Evolutionary conservation across 2,113 vertebrate genomes (phyloP).

Genomic region (Fregata magnificens): DNA sequence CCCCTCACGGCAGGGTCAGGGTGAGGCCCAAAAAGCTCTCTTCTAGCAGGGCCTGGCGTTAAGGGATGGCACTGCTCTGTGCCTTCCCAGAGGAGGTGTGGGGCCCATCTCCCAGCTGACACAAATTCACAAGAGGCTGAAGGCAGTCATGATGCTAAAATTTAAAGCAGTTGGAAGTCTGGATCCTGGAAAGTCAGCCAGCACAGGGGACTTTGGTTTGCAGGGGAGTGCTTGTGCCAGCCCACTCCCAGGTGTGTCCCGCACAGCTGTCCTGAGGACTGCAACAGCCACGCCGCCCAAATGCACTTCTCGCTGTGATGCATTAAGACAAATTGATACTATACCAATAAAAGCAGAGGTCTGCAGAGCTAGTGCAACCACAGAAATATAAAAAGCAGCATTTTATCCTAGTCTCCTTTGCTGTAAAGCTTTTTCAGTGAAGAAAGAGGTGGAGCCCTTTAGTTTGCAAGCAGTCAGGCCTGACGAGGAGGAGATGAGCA

Average conservation of each 20-base stretch:
- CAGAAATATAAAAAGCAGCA: not conserved
- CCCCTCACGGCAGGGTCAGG: accelerated
- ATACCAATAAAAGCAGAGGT: not conserved
- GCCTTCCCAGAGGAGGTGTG: accelerated
- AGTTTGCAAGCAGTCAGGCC: not conserved
- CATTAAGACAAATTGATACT: not conserved
- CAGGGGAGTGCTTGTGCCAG: no score
- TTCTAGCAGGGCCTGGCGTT: accelerated
- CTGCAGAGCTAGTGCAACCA: not conserved
- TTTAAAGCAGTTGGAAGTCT: not conserved
- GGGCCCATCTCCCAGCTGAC: accelerated
- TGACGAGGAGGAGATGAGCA: not conserved
- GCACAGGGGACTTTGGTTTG: not conserved
- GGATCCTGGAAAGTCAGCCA: not conserved
- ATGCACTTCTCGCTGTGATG: not conserved
- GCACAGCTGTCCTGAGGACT: no score
- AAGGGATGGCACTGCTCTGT: not conserved
- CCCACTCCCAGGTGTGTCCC: not conserved
- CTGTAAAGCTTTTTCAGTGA: not conserved
- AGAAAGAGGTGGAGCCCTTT: not conserved
- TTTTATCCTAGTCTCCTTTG: not conserved
- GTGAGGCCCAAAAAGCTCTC: not conserved
- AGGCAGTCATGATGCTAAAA: accelerated
- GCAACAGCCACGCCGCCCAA: accelerated
- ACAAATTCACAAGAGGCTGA: no score